These are phyloP conservation scores for Drosophila varians DNA, from an alignment of 1,140 invertebrate genomes.

Conservation along the genomic window DNA sequence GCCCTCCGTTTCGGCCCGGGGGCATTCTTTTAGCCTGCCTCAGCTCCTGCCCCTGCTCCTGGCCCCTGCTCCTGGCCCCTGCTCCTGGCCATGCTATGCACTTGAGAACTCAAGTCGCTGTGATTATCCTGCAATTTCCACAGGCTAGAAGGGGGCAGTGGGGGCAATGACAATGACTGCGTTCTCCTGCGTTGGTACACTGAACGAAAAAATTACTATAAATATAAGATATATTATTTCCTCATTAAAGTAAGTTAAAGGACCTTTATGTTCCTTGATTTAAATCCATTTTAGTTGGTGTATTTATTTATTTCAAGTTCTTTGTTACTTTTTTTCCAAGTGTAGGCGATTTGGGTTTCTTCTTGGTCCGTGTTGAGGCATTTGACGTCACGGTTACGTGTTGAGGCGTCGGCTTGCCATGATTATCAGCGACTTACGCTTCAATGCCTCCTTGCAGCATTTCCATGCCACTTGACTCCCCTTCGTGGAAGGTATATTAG, in stretches of 20 bases:
- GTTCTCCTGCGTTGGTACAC: constrained; percentile 8
- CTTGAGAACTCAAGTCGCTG: constrained; percentile 78
- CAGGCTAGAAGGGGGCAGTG: constrained; percentile 12
- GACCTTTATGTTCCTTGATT: too few relatives aligned
- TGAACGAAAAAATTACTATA: neutral
- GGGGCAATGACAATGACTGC: constrained; percentile 62
- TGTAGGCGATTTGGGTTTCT: constrained; percentile 24
- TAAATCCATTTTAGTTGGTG: too few relatives aligned
- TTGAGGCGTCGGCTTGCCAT: constrained; percentile 73
- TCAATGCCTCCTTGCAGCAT: constrained; percentile 68
- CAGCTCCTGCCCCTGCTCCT: neutral
- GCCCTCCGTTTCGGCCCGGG: neutral
- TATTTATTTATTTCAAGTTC: too few relatives aligned
- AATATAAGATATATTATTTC: neutral
- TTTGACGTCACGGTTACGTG: constrained; percentile 72
- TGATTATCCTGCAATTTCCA: constrained; percentile 79
- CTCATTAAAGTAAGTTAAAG: too few relatives aligned
- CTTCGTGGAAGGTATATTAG: neutral
- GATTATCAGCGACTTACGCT: constrained; percentile 79
- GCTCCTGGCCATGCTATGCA: constrained; percentile 31
- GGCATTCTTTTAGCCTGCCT: constrained; percentile 23
- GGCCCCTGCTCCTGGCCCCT: neutral
- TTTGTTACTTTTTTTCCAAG: neutral
- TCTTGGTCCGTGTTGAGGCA: constrained; percentile 56
- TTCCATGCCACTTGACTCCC: constrained; percentile 23